Evolutionary conservation across 2,888 invertebrate genomes (phyloP), one percentile per base, ranked within the genome.

Genomic region (Callyntrura sp.): DNA sequence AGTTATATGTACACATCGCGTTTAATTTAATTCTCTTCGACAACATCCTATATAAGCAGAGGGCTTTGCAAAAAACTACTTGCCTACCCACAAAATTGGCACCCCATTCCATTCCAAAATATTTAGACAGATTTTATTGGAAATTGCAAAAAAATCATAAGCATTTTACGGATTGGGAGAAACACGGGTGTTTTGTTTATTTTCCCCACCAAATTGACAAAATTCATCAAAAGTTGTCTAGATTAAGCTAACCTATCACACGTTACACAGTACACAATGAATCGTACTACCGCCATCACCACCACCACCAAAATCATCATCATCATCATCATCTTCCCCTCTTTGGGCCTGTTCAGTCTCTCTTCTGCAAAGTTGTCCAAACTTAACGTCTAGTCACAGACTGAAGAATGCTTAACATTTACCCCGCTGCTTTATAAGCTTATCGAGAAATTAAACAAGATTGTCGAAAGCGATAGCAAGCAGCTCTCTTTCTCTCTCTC

Each of bases 141-240:
- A 35, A 35, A 55, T 55, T 55, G 55, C 5, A n/a, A 17, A 55
- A n/a, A 55, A 12, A 55, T 12, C 55, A n/a, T 35, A 55, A 17
- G n/a, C n/a, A n/a, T 14, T 55, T n/a, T n/a, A 55, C n/a, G 17
- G 55, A 55, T n/a, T 55, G 55, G n/a, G 17, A 55, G n/a, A 12
- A 35, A 35, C 35, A 35, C 35, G 35, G 35, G 14, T n/a, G 55
- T 55, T 55, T 55, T 55, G 55, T 25, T 68, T 68, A 35, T 68
- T 11, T 28, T 9, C 17, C 0, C 12, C n/a, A 35, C 6, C n/a
- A 35, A 68, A 35, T 43, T 68, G 68, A 57, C 17, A 14, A 14
- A 35, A 68, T n/a, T 65, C 14, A 65, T 17, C 65, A 65, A 57
- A 57, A 28, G 14, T 17, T 65, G 65, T 57, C 57, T 57, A 35